Evolutionary conservation across 2,888 invertebrate genomes (phyloP), one percentile per base, ranked within the genome.

Genomic region (Hoplodrina blanda): DNA sequence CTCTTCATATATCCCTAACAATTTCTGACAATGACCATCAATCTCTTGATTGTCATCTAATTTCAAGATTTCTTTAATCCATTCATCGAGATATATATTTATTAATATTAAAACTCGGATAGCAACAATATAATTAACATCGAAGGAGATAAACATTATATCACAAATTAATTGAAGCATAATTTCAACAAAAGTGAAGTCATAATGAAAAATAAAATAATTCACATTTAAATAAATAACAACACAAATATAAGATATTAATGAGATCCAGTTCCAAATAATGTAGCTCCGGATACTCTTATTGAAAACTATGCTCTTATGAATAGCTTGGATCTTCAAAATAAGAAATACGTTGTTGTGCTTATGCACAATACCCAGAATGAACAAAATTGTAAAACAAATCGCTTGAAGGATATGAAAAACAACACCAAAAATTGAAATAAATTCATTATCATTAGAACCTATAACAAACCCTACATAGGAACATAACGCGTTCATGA

Each of bases 51-150:
- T 25, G 10, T 7, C 15, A 11, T 11, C 53, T 2, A 66, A n/a
- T 0, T 0, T 20, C 5, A n/a, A 0, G 17, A 75, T 56, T n/a
- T 20, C 33, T 17, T 62, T 49, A 13, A 49, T 75, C 57, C 63
- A 75, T n/a, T 50, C 13, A 8, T 53, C 57, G 5, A 79, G 30
- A 44, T 53, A 67, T 5, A 54, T 54, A 25, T 46, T 72, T 4
- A 79, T 20, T 10, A 79, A 37, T 17, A 49, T 56, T 17, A 69
- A 41, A 20, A 76, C 4, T 52, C 69, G 46, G 20, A 69, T 62
- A 5, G 64, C 62, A 53, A 69, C 64, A 25, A 69, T 19, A 1
- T 54, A 52, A 20, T 72, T 69, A 0, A 67, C n/a, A 46, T 79
- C 64, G 11, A 67, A 57, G 13, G 15, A 4, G 1, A 33, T 13